Percentiles rank a stretch among this genome's conserved stretches.
phyloP scores from a whole-genome alignment of 2,888 invertebrate genomes.

The Chymomyza fuscimana region DNA sequence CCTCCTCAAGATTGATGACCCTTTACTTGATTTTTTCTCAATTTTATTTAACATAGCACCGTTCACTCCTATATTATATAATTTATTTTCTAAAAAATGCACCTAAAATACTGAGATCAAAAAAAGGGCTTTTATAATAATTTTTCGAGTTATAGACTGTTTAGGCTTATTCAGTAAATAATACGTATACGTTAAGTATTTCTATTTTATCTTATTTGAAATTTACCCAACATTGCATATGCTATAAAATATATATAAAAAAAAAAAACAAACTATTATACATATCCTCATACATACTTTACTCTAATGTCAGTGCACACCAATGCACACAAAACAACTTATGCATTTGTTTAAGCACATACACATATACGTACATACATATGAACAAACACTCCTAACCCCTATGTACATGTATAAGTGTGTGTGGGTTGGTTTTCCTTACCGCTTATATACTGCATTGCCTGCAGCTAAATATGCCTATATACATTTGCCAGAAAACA shows the following conservation, averaged over 20 bases:
- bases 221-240: neutral
- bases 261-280: neutral
- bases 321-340: neutral
- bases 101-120: too few species aligned
- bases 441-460: neutral
- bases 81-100: too few species aligned
- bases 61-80: too few species aligned
- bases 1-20: too few species aligned
- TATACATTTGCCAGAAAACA: constrained; percentile 45
- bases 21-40: too few species aligned
- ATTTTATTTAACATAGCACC: too few species aligned
- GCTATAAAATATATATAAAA: neutral
- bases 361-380: constrained; percentile 7
- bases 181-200: too few species aligned
- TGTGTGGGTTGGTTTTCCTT: neutral
- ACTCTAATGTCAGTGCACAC: neutral
- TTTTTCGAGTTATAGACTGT: too few species aligned
- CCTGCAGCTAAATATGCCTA: neutral
- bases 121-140: too few species aligned
- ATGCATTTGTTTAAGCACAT: neutral
- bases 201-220: too few species aligned
- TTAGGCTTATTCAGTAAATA: too few species aligned
- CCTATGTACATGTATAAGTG: neutral
- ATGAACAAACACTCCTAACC: neutral
- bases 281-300: neutral